phyloP scores from a whole-genome alignment of 2,113 vertebrate genomes.

The Corythornis madagascariensis region DNA sequence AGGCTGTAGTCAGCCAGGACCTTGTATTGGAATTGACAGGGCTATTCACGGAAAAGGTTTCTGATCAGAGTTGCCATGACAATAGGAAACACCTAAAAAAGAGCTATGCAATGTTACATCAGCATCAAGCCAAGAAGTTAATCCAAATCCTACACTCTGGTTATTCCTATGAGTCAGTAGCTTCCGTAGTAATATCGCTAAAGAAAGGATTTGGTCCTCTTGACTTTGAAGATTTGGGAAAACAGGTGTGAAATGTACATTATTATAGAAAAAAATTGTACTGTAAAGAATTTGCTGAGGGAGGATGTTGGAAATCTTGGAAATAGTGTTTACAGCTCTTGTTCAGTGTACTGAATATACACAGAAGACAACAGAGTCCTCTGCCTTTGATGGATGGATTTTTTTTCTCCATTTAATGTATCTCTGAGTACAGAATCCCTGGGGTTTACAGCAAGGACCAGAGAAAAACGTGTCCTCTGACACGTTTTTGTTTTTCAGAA shows the following conservation, averaged over 20 bases:
- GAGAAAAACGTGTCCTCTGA: neutral
- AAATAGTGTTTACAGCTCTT: slow-evolving; percentile 16
- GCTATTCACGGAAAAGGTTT: slow-evolving; percentile 66
- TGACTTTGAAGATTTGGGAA: slow-evolving; percentile 37
- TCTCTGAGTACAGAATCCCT: neutral
- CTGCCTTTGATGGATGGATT: neutral
- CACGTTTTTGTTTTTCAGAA: neutral
- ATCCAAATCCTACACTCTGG: neutral
- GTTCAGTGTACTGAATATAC: neutral
- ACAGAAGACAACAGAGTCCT: neutral
- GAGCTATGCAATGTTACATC: slow-evolving; percentile 67
- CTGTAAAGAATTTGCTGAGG: neutral
- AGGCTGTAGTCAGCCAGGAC: slow-evolving; percentile 49
- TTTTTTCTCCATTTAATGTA: neutral
- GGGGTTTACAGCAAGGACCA: neutral
- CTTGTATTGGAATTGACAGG: slow-evolving; percentile 59
- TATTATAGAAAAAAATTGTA: neutral
- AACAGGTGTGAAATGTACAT: slow-evolving; percentile 58
- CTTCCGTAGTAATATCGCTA: neutral
- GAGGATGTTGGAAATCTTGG: slow-evolving; percentile 13
- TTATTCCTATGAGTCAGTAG: slow-evolving; percentile 26
- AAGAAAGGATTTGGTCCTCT: slow-evolving; percentile 15
- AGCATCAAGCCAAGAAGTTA: slow-evolving; percentile 46
- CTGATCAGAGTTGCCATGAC: slow-evolving; percentile 76
- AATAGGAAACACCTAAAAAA: slow-evolving; percentile 73